Percentiles rank a stretch among this genome's conserved stretches.
phyloP scores from a whole-genome alignment of 2,797 vertebrate species.

The Hipposideros larvatus region DNA sequence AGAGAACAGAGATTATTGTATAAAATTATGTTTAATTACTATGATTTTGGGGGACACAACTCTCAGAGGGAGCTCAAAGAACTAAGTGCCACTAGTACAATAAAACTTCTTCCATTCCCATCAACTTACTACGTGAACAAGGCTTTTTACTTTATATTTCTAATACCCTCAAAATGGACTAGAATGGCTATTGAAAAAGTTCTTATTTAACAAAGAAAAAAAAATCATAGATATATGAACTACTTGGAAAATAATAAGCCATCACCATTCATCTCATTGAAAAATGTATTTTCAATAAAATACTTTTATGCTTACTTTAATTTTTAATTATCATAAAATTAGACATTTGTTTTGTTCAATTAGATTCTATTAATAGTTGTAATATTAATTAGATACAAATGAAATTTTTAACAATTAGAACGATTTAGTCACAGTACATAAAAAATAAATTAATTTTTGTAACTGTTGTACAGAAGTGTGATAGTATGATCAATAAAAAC shows the following conservation, averaged over 20 bases:
- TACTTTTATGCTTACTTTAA: slow-evolving; percentile 6
- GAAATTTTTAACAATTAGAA: slow-evolving; percentile 32
- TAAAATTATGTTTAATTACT: slow-evolving; percentile 36
- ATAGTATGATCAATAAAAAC: slow-evolving; percentile 1
- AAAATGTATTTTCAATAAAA: slow-evolving; percentile 45
- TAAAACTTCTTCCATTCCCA: background rate
- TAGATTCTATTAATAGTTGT: background rate
- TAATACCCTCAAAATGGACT: background rate
- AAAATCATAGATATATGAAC: background rate
- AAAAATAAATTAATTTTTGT: slow-evolving; percentile 33
- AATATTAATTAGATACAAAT: slow-evolving; percentile 37
- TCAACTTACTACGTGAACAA: slow-evolving; percentile 22
- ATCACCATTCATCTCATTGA: background rate
- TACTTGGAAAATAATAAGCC: slow-evolving; percentile 10
- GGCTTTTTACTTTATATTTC: slow-evolving; percentile 35
- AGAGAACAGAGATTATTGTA: background rate
- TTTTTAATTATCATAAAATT: slow-evolving; percentile 17
- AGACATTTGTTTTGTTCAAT: background rate
- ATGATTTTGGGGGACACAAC: background rate
- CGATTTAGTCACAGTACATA: background rate
- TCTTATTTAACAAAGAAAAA: slow-evolving; percentile 2
- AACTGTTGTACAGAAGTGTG: background rate
- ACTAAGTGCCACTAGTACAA: background rate
- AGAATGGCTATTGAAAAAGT: slow-evolving; percentile 19
- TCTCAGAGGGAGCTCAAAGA: background rate